Base-by-base conservation (phyloP, 2,888 invertebrate genomes). In the Drosophila imparisetae region DNA sequence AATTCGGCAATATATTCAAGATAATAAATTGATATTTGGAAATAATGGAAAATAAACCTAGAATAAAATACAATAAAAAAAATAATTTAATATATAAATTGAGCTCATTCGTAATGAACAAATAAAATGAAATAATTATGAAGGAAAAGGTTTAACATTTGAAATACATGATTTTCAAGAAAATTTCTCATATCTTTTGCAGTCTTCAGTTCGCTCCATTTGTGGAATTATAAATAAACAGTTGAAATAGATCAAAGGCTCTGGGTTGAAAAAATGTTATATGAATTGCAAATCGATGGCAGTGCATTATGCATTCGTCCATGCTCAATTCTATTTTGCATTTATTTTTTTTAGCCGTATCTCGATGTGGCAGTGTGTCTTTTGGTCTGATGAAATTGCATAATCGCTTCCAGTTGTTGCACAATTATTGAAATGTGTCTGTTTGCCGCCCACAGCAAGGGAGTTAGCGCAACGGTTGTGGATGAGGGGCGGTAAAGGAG, bases 321-420 rank as follows among this genome's bases (percentile, higher is more conserved):
- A 49, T 32, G 4, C 4, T 24, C 1, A 6, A 6, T 0, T 36
- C 27, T 11, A 30, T 32, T 42, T 67, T 70, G 57, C 38, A 38
- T 63, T 49, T 60, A 58, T 78, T 70, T 87, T 86, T 87, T 82
- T 88, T 63, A 70, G 68, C 66, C 76, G 73, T 72, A 67, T 76
- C 83, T 73, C 89, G 58, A 62, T 83, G 83, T 72, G 80, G 71
- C 72, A 76, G 73, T 67, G 83, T 80, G 80, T 83, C 86, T 88
- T 75, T 86, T 83, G 84, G 90, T 78, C 89, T 86, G 86, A 84
- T 90, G 86, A 84, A 86, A 90, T 90, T 90, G 89, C 90, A 86
- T 86, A 86, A 90, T 86, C 90, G 85, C 82, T 86, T 86, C 86
- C 86, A 86, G 86, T 86, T 86, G 90, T 81, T 86, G 86, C 90